Conservation (phyloP, 2,888 invertebrate genomes). For the Nemoura dubitans region DNA sequence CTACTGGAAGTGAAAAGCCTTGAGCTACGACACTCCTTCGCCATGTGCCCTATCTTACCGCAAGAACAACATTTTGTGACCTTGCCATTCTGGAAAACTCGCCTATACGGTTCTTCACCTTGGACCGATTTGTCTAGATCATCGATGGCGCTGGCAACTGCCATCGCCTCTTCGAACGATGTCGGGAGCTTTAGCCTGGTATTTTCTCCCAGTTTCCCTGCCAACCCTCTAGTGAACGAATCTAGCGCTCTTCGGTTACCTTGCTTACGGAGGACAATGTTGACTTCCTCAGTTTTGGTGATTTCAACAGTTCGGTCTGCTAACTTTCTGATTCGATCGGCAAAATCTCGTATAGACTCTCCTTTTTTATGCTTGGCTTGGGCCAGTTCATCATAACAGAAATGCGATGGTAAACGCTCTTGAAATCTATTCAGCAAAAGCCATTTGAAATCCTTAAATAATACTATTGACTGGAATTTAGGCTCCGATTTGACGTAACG, state of each 20-base stretch:
- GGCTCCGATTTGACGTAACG: background rate
- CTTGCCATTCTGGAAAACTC: too few relatives aligned
- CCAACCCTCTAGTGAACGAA: background rate
- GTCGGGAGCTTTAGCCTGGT: background rate
- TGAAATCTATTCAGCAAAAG: background rate
- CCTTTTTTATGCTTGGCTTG: background rate
- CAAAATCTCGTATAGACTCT: background rate
- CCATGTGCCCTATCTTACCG: too few relatives aligned
- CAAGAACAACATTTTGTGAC: too few relatives aligned
- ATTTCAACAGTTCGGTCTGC: background rate
- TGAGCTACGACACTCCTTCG: too few relatives aligned
- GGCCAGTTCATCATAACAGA: background rate
- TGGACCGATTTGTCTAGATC: too few relatives aligned
- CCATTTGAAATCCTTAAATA: background rate
- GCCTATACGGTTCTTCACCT: too few relatives aligned
- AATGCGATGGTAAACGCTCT: background rate
- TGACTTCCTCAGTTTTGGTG: background rate
- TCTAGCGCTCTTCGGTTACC: background rate
- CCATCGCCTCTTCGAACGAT: background rate
- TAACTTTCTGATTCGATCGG: background rate
- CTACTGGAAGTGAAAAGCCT: too few relatives aligned
- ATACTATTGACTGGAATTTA: background rate
- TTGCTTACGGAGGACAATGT: background rate
- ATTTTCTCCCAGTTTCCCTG: background rate
- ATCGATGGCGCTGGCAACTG: too few relatives aligned